These are phyloP conservation scores for Drosophila macrospina DNA, from an alignment of 2,888 invertebrate genomes.

Conservation along the genomic window DNA sequence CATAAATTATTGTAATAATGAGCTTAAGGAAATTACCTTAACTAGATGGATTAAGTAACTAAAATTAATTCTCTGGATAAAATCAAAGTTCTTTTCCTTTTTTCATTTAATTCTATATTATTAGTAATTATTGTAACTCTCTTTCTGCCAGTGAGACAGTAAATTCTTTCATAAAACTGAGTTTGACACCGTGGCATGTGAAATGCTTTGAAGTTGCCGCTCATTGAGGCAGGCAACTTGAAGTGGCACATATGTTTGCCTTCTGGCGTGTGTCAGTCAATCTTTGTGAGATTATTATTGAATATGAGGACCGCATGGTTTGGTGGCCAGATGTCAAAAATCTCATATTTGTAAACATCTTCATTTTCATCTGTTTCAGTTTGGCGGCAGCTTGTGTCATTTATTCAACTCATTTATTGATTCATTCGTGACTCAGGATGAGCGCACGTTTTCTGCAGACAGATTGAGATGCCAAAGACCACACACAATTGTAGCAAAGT, in stretches of 20 bases:
- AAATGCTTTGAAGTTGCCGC: constrained; percentile 12
- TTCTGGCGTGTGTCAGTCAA: constrained; percentile 48
- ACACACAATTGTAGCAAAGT: constrained; percentile 18
- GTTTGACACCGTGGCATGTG: constrained; percentile 1
- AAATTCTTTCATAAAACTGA: too few species aligned
- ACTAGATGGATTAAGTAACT: too few species aligned
- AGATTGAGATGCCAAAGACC: constrained; percentile 41
- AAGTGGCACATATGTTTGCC: constrained; percentile 14
- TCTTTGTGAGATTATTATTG: constrained; percentile 53
- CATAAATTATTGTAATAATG: too few species aligned
- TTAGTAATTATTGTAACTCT: too few species aligned
- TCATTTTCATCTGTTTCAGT: constrained; percentile 36
- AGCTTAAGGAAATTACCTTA: too few species aligned
- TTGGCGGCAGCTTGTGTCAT: constrained; percentile 64
- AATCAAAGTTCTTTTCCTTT: too few species aligned
- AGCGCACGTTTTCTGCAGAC: constrained; percentile 49
- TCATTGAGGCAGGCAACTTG: constrained; percentile 15
- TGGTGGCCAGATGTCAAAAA: constrained; percentile 58
- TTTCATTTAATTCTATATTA: too few species aligned
- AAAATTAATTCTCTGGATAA: too few species aligned
- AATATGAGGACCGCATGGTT: constrained; percentile 37
- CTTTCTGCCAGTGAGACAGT: too few species aligned
- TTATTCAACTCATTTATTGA: constrained; percentile 73
- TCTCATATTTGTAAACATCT: constrained; percentile 71
- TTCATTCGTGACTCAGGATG: constrained; percentile 55